Conservation (phyloP, 2,113 vertebrate species). For the Oncorhynchus nerka region DNA sequence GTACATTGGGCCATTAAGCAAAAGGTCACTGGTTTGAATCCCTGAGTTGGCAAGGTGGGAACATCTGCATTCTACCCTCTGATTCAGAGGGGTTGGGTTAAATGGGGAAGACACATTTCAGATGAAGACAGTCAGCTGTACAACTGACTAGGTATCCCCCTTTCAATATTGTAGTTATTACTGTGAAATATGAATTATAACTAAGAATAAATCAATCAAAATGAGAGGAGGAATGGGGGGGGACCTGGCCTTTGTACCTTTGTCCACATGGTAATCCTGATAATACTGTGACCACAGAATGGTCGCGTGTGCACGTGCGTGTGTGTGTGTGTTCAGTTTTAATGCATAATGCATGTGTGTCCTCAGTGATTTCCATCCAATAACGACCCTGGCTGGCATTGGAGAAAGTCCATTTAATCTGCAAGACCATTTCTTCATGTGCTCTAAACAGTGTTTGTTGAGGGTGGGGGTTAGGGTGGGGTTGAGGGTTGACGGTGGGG, state of each 20-base stretch:
- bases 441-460: background rate
- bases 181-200: too few relatives aligned
- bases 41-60: too few relatives aligned
- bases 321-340: constrained; percentile 5
- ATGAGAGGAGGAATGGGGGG: too few relatives aligned
- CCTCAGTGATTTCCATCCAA: constrained; percentile 19
- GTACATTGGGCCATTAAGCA: too few relatives aligned
- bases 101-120: too few relatives aligned
- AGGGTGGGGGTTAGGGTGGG: background rate
- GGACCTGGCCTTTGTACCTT: background rate
- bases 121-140: background rate
- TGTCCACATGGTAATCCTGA: background rate
- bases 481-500: too few relatives aligned
- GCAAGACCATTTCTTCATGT: background rate
- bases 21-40: too few relatives aligned
- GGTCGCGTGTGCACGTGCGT: background rate
- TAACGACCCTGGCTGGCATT: background rate
- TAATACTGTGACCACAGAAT: constrained; percentile 10
- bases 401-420: constrained; percentile 26
- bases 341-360: constrained; percentile 30
- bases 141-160: too few relatives aligned
- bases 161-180: too few relatives aligned
- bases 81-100: too few relatives aligned
- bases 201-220: too few relatives aligned
- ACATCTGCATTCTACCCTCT: too few relatives aligned